Evolutionary conservation across 2,888 invertebrate genomes (phyloP).

Genomic region (Coelinius sp.): DNA sequence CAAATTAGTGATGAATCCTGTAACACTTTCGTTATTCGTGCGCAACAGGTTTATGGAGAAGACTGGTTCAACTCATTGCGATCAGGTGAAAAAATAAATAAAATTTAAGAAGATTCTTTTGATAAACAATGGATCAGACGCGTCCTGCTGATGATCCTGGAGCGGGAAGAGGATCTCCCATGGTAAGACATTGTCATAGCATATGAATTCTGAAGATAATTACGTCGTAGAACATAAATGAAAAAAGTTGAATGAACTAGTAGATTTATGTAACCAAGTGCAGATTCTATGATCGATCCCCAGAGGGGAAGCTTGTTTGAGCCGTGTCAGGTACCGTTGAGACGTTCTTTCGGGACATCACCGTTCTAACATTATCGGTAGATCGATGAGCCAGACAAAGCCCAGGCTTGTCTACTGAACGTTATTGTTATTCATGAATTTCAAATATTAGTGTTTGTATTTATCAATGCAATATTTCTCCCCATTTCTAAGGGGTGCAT

Average conservation of each 20-base stretch:
- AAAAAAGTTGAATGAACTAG: not conserved
- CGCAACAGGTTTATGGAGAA: constrained; percentile 64
- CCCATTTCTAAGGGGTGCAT: not conserved
- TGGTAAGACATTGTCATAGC: constrained; percentile 56
- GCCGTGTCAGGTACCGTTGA: constrained; percentile 45
- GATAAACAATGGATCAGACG: constrained; percentile 59
- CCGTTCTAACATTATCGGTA: constrained; percentile 57
- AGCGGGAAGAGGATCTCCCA: constrained; percentile 53
- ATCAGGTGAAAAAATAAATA: constrained; percentile 43
- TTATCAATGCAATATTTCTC: not conserved
- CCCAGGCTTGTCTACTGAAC: constrained; percentile 3
- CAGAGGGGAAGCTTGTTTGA: constrained; percentile 8
- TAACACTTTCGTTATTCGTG: constrained; percentile 52
- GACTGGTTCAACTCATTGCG: constrained; percentile 49
- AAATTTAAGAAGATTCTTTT: constrained; percentile 25
- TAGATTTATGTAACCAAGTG: constrained; percentile 10
- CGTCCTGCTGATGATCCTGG: constrained; percentile 53
- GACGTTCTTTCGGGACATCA: constrained; percentile 56
- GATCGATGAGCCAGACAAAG: constrained; percentile 55
- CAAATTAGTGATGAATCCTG: constrained; percentile 4
- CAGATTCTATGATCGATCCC: constrained; percentile 29
- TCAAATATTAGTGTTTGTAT: constrained; percentile 20
- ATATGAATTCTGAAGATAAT: not conserved
- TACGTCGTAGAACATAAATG: not conserved
- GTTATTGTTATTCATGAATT: not conserved